Conservation (phyloP, 1,140 invertebrate species). For the Homarus americanus region DNA sequence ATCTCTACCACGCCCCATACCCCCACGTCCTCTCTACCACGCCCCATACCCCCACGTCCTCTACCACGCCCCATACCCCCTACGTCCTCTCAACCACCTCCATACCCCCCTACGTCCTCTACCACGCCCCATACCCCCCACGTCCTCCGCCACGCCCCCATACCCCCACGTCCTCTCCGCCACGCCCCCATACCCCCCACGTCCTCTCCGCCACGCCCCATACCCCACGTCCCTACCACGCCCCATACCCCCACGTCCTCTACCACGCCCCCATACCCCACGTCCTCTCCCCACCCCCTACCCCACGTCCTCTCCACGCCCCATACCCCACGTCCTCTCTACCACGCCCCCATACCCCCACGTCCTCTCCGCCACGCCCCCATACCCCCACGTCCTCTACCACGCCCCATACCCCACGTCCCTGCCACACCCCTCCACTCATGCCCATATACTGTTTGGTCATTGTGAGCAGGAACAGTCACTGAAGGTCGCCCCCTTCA, state of each 20-base stretch:
- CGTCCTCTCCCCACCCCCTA: neutral
- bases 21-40: neutral
- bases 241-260: neutral
- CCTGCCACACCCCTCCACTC: no score
- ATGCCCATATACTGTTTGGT: no score
- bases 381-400: no score
- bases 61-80: neutral
- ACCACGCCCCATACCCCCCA: neutral
- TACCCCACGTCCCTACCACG: neutral
- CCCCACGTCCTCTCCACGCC: neutral
- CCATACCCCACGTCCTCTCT: neutral
- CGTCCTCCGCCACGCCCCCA: neutral
- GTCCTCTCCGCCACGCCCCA: neutral
- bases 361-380: no score
- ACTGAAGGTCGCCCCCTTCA: no score
- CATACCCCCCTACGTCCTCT: neutral
- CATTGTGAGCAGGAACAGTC: no score
- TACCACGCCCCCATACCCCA: neutral
- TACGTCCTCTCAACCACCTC: neutral
- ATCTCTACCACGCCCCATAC: neutral
- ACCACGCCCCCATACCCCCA: no score
- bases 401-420: no score
- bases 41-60: neutral
- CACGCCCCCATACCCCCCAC: neutral
- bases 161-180: neutral